These are phyloP conservation scores for Antechinus stuartii DNA, from an alignment of 2,113 vertebrate genomes.

Conservation along the genomic window DNA sequence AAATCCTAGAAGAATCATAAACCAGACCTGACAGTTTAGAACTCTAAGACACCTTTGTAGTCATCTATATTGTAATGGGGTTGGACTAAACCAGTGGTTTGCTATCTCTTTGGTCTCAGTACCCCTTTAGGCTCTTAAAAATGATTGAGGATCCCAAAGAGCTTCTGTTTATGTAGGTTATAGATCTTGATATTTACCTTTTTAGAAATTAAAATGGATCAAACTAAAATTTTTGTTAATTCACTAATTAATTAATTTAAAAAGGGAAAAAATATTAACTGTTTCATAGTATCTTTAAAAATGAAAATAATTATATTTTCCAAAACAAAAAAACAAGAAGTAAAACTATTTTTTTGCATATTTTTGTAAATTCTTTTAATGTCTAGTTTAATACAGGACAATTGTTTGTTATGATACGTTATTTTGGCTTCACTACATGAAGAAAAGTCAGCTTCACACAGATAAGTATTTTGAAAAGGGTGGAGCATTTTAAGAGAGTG, in stretches of 20 bases:
- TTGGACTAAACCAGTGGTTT: neutral
- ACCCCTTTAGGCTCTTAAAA: neutral
- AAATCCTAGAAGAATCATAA: neutral
- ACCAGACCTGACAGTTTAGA: neutral
- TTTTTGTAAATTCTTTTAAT: neutral
- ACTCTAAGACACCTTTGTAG: neutral
- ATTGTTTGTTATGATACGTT: neutral
- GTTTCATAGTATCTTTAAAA: neutral
- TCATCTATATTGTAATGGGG: neutral
- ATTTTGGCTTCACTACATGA: neutral
- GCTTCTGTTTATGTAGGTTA: neutral
- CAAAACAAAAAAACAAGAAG: neutral
- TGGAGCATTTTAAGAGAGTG: too few species aligned
- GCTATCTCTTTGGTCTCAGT: neutral
- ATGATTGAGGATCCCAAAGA: neutral
- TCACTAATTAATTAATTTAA: neutral
- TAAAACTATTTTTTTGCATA: too few species aligned
- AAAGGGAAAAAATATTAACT: neutral
- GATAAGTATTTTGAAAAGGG: too few species aligned
- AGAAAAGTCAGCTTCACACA: neutral
- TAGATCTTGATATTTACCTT: neutral
- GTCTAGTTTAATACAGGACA: neutral
- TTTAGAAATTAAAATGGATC: neutral
- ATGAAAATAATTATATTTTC: neutral
- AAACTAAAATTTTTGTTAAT: neutral